Evolutionary conservation across 2,113 vertebrate genomes (phyloP), one percentile per base, ranked within the genome.

Genomic region (Eublepharis macularius): DNA sequence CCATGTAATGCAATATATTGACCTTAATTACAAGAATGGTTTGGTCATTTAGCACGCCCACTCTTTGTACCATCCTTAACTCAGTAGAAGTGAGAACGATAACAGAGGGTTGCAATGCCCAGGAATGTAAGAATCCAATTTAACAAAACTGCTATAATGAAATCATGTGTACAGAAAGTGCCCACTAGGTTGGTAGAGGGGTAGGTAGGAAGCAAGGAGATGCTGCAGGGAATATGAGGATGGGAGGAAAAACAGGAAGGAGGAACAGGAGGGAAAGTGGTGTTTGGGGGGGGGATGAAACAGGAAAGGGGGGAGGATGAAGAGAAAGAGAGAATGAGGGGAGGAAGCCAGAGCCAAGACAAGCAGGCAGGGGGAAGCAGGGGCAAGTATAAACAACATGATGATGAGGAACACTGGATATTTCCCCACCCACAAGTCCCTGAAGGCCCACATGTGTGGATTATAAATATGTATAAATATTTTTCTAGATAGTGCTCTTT

Each of bases 11-110:
- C 36, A 90, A 74, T 88, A 88, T 93, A 92, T 39, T 92, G 89
- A 76, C 89, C 91, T 74, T 86, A 85, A 88, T 57, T 84, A 93
- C 96, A 95, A 95, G 95, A 92, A 94, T 94, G 92, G 95, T 94
- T 95, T 96, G 93, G 84, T 86, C 86, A 92, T 80, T 82, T 81
- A 95, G 87, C 85, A 91, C 83, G 92, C 95, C 92, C 94, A 93
- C 92, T 95, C 90, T 94, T 95, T 93, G 87, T 60, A 85, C 11
- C 29, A 72, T 83, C 70, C 92, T 94, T 87, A 89, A 88, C 26
- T 63, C 32, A 34, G 88, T 89, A 29, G 78, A 80, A 82, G 88
- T 90, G 76, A 82, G 79, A 68, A 90, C 91, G 93, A 93, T 83
- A 93, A 78, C 72, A 94, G 77, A 74, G 93, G 88, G 90, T 94